phyloP scores from a whole-genome alignment of 2,797 vertebrate species.

The Pristis pectinata region DNA sequence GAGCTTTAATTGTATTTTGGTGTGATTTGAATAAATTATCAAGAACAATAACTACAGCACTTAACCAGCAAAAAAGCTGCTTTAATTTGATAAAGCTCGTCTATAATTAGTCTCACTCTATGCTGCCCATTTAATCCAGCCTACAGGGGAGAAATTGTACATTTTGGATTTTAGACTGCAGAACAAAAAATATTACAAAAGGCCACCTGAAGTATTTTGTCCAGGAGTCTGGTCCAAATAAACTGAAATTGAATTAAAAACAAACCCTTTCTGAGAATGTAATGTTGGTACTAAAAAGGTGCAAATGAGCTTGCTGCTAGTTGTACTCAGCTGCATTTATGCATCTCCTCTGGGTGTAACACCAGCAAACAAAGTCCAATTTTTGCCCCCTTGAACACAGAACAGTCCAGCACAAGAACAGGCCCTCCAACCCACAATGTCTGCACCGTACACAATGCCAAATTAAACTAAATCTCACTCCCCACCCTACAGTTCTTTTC shows the following conservation, averaged over 20 bases:
- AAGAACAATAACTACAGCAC: neutral
- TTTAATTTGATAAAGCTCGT: neutral
- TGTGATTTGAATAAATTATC: conserved; percentile 9
- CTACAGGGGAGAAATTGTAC: neutral
- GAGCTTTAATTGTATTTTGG: neutral
- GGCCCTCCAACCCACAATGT: no score
- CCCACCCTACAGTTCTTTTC: no score
- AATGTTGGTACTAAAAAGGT: no score
- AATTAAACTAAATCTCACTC: no score
- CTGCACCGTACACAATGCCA: no score
- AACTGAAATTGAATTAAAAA: neutral
- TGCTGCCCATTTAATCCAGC: neutral
- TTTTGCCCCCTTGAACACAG: no score
- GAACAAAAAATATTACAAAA: neutral
- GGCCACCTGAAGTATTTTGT: neutral
- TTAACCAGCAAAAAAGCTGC: neutral
- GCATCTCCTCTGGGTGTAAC: no score
- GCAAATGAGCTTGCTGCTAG: no score
- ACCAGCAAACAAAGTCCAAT: no score
- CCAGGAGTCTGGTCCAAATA: neutral
- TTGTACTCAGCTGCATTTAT: no score
- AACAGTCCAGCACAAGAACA: no score
- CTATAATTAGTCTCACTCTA: neutral
- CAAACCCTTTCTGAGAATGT: neutral
- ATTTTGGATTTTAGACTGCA: neutral